Conservation (phyloP, 2,113 vertebrate species). For the Carollia perspicillata region DNA sequence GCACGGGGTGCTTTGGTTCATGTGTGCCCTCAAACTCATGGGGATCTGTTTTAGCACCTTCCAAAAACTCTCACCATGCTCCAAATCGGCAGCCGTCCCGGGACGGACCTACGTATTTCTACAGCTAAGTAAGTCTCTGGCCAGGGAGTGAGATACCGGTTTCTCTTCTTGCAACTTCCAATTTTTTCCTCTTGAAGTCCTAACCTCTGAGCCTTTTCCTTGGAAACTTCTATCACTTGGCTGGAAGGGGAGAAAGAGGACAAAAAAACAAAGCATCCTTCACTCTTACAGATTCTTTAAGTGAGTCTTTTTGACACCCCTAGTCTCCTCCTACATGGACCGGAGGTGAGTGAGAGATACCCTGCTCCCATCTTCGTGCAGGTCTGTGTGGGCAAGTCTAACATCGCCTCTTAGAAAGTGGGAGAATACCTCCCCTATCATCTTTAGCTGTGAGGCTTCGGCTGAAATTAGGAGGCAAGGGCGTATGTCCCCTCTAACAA, state of each 20-base stretch:
- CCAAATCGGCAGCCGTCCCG: not conserved
- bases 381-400: not conserved
- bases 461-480: not conserved
- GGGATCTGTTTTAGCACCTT: not conserved
- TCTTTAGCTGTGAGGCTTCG: not conserved
- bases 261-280: not conserved
- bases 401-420: not conserved
- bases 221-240: not conserved
- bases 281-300: not conserved
- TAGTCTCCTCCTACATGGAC: not conserved
- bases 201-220: not conserved
- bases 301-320: not conserved
- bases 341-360: not conserved
- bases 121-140: not conserved
- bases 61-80: not conserved
- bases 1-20: not conserved
- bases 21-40: not conserved
- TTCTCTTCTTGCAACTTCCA: not conserved
- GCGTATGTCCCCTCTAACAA: not conserved
- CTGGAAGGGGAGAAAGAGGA: not conserved
- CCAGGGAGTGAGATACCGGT: not conserved
- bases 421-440: not conserved
- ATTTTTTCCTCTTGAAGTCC: not conserved
- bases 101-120: too few relatives aligned
- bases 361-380: not conserved